Base-by-base conservation (phyloP, 2,113 vertebrate species). In the Plectropomus leopardus region DNA sequence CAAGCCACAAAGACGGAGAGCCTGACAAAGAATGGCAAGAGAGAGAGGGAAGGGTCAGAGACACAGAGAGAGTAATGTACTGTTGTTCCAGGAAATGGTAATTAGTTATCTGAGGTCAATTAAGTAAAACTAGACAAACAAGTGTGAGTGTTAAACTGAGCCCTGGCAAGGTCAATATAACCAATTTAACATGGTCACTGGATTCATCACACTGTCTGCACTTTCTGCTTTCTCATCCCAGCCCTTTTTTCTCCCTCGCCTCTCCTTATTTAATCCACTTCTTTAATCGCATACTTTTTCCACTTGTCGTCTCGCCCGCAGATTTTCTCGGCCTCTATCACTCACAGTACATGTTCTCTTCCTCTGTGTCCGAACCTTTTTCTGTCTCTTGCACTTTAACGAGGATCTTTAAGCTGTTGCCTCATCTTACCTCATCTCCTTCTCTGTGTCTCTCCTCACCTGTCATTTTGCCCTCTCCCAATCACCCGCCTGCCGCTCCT, bases 111-210 rank as follows among this genome's bases (percentile, higher is more conserved):
- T 75, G 60, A 40, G 85, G 82, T 94, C 92, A 94, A 95, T 95
- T 94, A 93, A 92, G 88, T 93, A 91, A 94, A 90, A 91, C 87
- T 93, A 90, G 88, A 93, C 92, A 93, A 94, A 93, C 93, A 91
- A 90, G 88, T 89, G 86, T 80, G 89, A 88, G 91, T 94, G 92
- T 94, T 90, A 92, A 90, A 86, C 78, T 54, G 84, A 86, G 84
- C 73, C 72, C 75, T 82, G 30, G 80, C 84, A 59, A 83, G 86
- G 88, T 91, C 88, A 94, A 93, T 90, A 91, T n/a, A 83, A 85
- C 79, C 83, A 89, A 89, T 85, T 87, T 80, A 86, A 83, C 82
- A 84, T 72, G 76, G 70, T 47, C 26, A 47, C 79, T 78, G 88
- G 82, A 92, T 91, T 80, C 86, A 85, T 90, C 82, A 86, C 58